Conservation (phyloP, 2,797 vertebrate species). For the Bufotes viridis region DNA sequence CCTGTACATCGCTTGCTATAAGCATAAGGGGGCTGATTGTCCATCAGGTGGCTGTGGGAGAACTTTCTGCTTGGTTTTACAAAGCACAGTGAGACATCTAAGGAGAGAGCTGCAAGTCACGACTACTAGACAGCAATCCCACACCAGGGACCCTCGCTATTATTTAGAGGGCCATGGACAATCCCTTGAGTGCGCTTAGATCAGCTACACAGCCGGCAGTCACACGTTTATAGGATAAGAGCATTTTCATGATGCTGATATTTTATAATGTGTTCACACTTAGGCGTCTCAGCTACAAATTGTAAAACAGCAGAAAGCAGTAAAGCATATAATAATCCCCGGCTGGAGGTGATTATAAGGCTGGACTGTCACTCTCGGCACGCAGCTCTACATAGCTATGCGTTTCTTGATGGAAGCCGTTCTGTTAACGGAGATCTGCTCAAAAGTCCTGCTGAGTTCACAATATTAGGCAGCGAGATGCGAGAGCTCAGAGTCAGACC, state of each 20-base stretch:
- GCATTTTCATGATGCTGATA: neutral
- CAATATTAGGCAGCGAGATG: neutral
- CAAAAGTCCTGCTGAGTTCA: neutral
- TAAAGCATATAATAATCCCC: constrained; percentile 1
- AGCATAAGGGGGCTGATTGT: too few species aligned
- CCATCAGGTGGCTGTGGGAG: too few species aligned
- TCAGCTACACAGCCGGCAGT: neutral
- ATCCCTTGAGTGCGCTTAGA: neutral
- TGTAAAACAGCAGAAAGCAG: neutral
- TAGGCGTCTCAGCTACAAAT: neutral
- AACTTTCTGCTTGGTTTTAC: neutral
- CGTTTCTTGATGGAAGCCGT: neutral
- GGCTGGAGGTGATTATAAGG: neutral
- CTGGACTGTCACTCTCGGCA: neutral
- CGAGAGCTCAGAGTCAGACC: neutral
- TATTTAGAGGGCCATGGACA: neutral
- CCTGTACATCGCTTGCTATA: neutral
- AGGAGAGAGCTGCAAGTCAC: neutral
- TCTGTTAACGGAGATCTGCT: neutral
- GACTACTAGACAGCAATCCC: neutral
- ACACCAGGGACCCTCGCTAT: neutral
- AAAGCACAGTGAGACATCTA: neutral
- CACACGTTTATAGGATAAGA: neutral
- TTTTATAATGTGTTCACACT: neutral
- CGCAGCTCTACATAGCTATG: neutral